Conservation (phyloP, 2,888 invertebrate genomes). For the Netelia virgata region DNA sequence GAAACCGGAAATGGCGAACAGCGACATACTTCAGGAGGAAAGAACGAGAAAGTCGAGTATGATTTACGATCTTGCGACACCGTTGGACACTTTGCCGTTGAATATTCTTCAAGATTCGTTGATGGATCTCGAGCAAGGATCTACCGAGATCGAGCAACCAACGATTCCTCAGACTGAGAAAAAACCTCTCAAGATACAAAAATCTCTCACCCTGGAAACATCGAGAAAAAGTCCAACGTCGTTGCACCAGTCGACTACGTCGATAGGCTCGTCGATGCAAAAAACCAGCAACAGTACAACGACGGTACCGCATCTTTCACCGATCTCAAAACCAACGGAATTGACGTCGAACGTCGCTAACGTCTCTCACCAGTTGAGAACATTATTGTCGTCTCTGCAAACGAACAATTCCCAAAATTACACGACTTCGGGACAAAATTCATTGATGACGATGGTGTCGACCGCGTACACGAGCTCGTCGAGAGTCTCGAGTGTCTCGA, state of each 20-base stretch:
- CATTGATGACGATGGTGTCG: conserved; percentile 84
- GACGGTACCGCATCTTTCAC: conserved; percentile 89
- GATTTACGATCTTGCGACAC: conserved; percentile 82
- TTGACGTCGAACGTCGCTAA: conserved; percentile 90
- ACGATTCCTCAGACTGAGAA: conserved; percentile 45
- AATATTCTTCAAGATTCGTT: conserved; percentile 82
- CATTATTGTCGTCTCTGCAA: conserved; percentile 89
- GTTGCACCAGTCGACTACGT: conserved; percentile 73
- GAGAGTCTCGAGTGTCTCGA: conserved; percentile 81
- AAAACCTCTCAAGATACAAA: conserved; percentile 58
- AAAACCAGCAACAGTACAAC: conserved; percentile 82
- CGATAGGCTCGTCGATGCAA: conserved; percentile 79
- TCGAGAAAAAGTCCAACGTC: conserved; percentile 72
- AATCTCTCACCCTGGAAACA: conserved; percentile 40
- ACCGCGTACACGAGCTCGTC: conserved; percentile 85
- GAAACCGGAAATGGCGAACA: conserved; percentile 83
- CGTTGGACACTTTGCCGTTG: conserved; percentile 81
- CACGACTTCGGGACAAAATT: conserved; percentile 85
- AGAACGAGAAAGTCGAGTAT: conserved; percentile 79
- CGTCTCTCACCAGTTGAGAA: conserved; percentile 89
- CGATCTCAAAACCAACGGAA: conserved; percentile 90
- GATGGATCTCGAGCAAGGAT: conserved; percentile 77
- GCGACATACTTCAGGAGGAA: conserved; percentile 79
- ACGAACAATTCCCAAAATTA: conserved; percentile 84
- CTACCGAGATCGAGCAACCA: conserved; percentile 64